These are phyloP conservation scores for Garra rufa DNA, from an alignment of 2,113 vertebrate species.

Conservation along the genomic window DNA sequence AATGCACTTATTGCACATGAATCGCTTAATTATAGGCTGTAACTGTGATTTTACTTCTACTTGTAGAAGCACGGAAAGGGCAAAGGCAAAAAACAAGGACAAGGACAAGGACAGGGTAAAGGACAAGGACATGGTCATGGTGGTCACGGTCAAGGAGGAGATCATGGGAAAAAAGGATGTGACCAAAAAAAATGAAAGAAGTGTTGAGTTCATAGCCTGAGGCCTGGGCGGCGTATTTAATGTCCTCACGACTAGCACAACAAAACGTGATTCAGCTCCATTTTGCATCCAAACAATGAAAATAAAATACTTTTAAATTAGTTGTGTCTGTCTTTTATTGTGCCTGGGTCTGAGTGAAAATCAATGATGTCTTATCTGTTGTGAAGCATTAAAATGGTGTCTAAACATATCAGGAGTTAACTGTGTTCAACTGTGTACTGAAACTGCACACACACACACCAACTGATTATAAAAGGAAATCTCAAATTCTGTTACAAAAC, in stretches of 20 bases:
- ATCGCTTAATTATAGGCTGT: too few relatives aligned
- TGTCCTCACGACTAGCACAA: background rate
- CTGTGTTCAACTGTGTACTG: too few relatives aligned
- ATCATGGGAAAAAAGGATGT: background rate
- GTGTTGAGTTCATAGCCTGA: background rate
- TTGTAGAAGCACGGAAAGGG: background rate
- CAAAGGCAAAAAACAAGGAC: background rate
- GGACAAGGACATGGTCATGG: background rate
- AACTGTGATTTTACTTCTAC: background rate
- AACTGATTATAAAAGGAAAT: too few relatives aligned
- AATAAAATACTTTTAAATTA: background rate
- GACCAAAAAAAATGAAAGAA: background rate
- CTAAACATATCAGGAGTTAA: background rate
- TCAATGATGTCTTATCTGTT: too few relatives aligned
- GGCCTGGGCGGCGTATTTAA: background rate
- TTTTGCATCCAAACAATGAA: background rate
- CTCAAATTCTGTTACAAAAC: too few relatives aligned
- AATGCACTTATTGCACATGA: too few relatives aligned
- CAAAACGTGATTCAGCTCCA: background rate
- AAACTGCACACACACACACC: too few relatives aligned
- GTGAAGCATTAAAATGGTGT: background rate
- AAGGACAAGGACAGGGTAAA: background rate
- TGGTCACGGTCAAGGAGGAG: accelerated
- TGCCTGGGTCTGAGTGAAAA: background rate
- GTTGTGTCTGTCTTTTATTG: background rate